A percentile compares a stretch with the other conserved stretches of the same genome.
phyloP scores from a whole-genome alignment of 2,113 vertebrate species.

The Odontesthes bonariensis region DNA sequence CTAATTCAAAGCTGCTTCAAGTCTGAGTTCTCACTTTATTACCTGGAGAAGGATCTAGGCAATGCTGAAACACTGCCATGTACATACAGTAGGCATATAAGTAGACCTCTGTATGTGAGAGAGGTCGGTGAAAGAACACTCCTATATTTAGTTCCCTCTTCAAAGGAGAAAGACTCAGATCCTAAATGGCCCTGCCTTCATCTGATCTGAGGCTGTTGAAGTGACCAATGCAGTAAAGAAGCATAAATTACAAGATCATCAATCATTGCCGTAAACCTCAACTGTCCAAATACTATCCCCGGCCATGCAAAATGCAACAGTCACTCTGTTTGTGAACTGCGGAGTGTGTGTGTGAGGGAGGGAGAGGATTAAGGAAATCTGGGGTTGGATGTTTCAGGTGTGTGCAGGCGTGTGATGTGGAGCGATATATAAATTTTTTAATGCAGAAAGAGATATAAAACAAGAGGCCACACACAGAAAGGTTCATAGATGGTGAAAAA shows the following conservation, averaged over 20 bases:
- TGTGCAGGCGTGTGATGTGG: constrained; percentile 30
- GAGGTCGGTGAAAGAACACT: constrained; percentile 47
- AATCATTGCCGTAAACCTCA: constrained; percentile 63
- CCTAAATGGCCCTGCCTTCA: constrained; percentile 21
- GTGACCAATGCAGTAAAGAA: constrained; percentile 47
- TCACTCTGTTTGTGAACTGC: constrained; percentile 19
- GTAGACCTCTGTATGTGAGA: constrained; percentile 27
- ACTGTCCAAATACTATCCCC: constrained; percentile 50
- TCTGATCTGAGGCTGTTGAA: constrained; percentile 28
- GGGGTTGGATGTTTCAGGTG: constrained; percentile 39
- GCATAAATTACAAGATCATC: constrained; percentile 59
- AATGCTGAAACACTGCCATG: constrained; percentile 10
- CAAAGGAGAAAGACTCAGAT: constrained; percentile 37
- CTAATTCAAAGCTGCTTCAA: background rate
- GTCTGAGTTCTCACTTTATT: background rate
- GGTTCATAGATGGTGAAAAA: constrained; percentile 8
- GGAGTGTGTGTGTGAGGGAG: background rate
- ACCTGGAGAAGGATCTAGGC: background rate
- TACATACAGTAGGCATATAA: constrained; percentile 16
- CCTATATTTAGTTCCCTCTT: constrained; percentile 52
- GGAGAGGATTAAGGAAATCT: constrained; percentile 16
- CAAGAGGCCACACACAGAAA: constrained; percentile 36
- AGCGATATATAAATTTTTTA: constrained; percentile 51
- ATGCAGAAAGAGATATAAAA: constrained; percentile 52
- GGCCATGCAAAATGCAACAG: constrained; percentile 26